Percentiles rank a stretch among this genome's conserved stretches.
These are phyloP conservation scores for Leptosomus discolor DNA, from an alignment of 2,113 vertebrate species.

Conservation along the genomic window DNA sequence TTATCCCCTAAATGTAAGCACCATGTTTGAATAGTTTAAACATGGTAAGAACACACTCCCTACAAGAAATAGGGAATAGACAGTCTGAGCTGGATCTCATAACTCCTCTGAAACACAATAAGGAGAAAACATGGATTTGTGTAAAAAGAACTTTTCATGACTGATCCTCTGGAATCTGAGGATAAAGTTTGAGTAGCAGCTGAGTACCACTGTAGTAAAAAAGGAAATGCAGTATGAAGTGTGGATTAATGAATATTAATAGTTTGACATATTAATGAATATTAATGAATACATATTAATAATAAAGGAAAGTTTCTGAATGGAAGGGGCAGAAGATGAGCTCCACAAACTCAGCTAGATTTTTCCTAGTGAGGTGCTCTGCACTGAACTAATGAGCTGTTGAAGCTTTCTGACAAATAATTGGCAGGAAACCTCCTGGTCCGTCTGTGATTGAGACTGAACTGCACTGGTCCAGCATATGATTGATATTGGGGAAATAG, in stretches of 20 bases:
- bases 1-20: not conserved
- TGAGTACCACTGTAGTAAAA: not conserved
- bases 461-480: not conserved
- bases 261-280: not conserved
- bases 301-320: not conserved
- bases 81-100: not conserved
- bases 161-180: not conserved
- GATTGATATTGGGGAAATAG: not conserved
- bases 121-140: not conserved
- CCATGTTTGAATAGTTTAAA: not conserved
- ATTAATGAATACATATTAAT: not conserved
- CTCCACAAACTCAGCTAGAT: not conserved
- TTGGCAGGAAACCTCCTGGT: not conserved
- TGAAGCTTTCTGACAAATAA: not conserved
- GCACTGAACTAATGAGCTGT: not conserved
- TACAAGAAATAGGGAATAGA: not conserved
- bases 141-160: not conserved
- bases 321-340: not conserved
- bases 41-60: not conserved
- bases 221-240: not conserved
- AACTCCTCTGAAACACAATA: not conserved
- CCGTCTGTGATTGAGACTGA: not conserved
- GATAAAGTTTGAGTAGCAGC: not conserved
- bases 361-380: not conserved
- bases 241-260: not conserved